Evolutionary conservation across 2,113 vertebrate genomes (phyloP), one percentile per base, ranked within the genome.

Genomic region (Labeo rohita): DNA sequence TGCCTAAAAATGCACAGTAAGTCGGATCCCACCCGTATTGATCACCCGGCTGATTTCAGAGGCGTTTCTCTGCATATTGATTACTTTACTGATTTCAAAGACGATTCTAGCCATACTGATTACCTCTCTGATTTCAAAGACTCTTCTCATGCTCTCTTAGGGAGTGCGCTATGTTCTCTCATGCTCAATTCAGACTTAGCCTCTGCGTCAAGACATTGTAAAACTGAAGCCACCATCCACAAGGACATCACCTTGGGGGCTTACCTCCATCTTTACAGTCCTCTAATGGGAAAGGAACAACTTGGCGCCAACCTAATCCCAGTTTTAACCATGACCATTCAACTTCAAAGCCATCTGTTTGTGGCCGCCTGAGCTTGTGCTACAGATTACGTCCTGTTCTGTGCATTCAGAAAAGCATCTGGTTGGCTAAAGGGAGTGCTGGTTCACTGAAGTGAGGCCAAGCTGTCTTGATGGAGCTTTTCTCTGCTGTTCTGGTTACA

Each of bases 291-390:
- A 61, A 77, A 34, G 28, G 16, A 76, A 75, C 49, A 83, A 80
- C 86, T 85, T 85, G 74, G 73, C 89, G 56, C 16, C 80, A 78
- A 87, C 80, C 79, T 15, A n/a, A 86, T 82, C 89, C 92, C 87
- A 90, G 91, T 92, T 93, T 90, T 89, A 92, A 91, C 91, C 91
- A 92, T 90, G 92, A 91, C 91, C 93, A 93, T 93, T 94, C 93
- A 91, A 90, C 91, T 95, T 94, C 90, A 91, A 93, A 95, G 94
- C 92, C 92, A 93, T 94, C 94, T 94, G 94, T 94, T 92, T 91
- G 91, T 91, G 91, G 92, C 92, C 92, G 91, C 93, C 93, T 93
- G 89, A 92, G 90, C 92, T 93, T 88, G 90, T 89, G 91, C 85
- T 73, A 43, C 70, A 93, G 93, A 95, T 94, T 95, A 94, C 89